These are phyloP conservation scores for Epinotia bilunana DNA, from an alignment of 2,888 invertebrate genomes.

Conservation along the genomic window DNA sequence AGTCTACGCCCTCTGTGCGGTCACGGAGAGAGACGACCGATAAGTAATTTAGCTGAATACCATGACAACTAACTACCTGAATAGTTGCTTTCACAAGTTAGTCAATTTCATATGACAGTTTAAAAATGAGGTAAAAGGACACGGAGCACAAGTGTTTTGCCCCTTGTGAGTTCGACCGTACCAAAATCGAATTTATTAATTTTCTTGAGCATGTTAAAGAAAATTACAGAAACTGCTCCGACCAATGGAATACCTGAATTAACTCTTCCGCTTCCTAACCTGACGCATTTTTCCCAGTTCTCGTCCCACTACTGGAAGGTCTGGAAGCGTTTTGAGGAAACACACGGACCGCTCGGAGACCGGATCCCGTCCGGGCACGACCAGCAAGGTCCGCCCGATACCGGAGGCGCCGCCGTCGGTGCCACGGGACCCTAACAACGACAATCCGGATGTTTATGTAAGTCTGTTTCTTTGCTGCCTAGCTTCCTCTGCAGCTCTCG, in stretches of 20 bases:
- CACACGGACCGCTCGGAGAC: conserved; percentile 53
- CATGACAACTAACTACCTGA: too few species aligned
- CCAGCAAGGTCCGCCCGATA: conserved; percentile 68
- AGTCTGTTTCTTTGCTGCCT: conserved; percentile 47
- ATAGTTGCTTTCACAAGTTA: too few species aligned
- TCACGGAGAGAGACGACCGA: conserved; percentile 57
- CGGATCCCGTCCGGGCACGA: conserved; percentile 59
- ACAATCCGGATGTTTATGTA: conserved; percentile 58
- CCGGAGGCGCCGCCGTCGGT: conserved; percentile 55
- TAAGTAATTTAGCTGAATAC: too few species aligned
- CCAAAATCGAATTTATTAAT: too few species aligned
- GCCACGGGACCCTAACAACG: conserved; percentile 64
- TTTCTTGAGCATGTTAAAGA: too few species aligned
- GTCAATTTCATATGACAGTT: too few species aligned
- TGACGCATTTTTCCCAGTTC: conserved; percentile 45
- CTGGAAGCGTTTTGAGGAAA: conserved; percentile 60
- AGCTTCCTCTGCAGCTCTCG: not conserved
- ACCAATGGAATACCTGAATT: not conserved
- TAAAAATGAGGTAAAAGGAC: too few species aligned
- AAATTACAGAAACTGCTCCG: too few species aligned
- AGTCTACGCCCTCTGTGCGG: conserved; percentile 61
- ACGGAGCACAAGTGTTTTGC: too few species aligned
- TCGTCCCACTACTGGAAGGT: conserved; percentile 54
- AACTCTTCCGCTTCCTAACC: not conserved
- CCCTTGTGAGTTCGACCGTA: too few species aligned